Percentiles rank a stretch among this genome's conserved stretches.
Conservation (phyloP, 1,140 invertebrate species). For the Oedothorax gibbosus region DNA sequence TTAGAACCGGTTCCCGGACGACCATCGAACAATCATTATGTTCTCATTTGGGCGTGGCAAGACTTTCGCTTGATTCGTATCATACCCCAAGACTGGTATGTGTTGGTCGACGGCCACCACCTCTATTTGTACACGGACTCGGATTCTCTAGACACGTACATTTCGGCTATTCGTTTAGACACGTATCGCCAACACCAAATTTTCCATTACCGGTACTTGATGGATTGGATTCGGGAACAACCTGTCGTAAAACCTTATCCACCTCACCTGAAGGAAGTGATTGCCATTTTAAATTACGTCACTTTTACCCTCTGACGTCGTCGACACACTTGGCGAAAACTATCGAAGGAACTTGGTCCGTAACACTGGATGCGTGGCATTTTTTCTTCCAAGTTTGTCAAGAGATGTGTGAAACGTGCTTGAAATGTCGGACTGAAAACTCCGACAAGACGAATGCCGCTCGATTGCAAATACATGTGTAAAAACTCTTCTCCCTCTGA, state of each 20-base stretch:
- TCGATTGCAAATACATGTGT: neutral
- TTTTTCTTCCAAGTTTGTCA: neutral
- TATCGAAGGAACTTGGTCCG: neutral
- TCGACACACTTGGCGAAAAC: neutral
- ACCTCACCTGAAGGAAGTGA: neutral
- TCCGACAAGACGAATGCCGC: neutral
- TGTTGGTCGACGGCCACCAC: no score
- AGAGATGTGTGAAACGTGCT: neutral
- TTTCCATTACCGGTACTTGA: no score
- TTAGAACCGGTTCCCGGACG: neutral
- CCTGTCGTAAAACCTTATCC: neutral
- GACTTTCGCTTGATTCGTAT: neutral
- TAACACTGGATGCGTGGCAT: neutral
- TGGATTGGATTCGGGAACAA: neutral
- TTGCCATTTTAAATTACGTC: neutral
- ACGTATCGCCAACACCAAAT: no score
- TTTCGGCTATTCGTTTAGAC: no score
- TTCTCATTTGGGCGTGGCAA: neutral
- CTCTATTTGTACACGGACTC: no score
- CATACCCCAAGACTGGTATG: neutral
- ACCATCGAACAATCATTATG: neutral
- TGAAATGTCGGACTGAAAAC: neutral
- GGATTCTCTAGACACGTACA: no score
- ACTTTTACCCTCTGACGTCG: neutral
- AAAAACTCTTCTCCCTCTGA: neutral